Percentiles rank a stretch among this genome's conserved stretches.
These are phyloP conservation scores for Podargus strigoides DNA, from an alignment of 2,797 vertebrate species.

Conservation along the genomic window DNA sequence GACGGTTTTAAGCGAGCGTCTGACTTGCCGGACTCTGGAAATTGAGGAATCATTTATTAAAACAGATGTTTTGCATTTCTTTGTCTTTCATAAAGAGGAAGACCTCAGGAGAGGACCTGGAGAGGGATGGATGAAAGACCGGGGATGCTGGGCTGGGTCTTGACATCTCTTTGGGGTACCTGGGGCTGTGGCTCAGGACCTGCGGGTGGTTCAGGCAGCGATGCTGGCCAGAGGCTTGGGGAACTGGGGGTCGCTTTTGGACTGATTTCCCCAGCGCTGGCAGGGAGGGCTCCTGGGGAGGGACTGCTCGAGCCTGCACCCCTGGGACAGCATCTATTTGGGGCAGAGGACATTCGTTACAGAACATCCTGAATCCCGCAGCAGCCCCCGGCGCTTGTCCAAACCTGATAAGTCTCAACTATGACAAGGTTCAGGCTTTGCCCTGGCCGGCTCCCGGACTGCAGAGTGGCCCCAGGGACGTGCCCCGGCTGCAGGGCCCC, in stretches of 20 bases:
- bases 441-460: neutral
- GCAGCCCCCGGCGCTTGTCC: conserved; percentile 44
- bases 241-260: neutral
- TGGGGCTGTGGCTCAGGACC: fast-evolving
- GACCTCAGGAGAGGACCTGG: neutral
- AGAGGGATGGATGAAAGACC: neutral
- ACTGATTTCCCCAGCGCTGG: neutral
- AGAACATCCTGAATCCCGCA: conserved; percentile 34
- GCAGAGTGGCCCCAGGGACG: neutral
- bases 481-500: neutral
- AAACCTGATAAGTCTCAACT: conserved; percentile 57
- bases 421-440: conserved; percentile 37
- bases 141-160: neutral
- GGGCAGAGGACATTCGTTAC: conserved; percentile 46
- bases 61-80: conserved; percentile 31
- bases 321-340: conserved; percentile 12
- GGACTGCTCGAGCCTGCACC: neutral
- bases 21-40: neutral
- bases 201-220: fast-evolving
- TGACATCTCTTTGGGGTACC: neutral
- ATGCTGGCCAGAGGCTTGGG: neutral
- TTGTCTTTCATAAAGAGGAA: conserved; percentile 10
- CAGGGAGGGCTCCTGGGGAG: neutral
- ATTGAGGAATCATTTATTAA: conserved; percentile 19
- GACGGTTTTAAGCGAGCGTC: neutral